Evolutionary conservation across 2,797 vertebrate genomes (phyloP).

Genomic region (Malurus leucopterus): DNA sequence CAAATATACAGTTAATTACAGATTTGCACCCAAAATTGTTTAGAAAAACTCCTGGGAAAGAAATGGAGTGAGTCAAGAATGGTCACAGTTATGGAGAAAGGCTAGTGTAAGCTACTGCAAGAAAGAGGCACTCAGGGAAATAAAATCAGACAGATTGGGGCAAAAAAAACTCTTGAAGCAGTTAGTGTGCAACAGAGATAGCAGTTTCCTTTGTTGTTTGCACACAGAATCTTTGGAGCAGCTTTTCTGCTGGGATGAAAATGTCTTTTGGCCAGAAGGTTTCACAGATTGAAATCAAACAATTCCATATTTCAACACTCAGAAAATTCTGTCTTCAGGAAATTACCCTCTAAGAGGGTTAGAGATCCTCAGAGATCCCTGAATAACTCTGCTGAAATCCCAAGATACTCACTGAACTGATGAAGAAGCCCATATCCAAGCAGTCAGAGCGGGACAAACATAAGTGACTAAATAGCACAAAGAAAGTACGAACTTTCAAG

Average conservation of each 20-base stretch:
- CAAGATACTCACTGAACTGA: not conserved
- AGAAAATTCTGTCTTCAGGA: not conserved
- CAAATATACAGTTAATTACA: not conserved
- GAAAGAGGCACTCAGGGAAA: not conserved
- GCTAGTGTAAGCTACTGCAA: rapidly evolving
- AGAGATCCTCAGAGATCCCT: not conserved
- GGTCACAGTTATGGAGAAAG: not conserved
- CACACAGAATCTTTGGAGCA: not conserved
- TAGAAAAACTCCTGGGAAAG: not conserved
- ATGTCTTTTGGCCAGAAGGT: not conserved
- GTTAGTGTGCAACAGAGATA: rapidly evolving
- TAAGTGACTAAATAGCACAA: not conserved
- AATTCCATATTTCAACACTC: not conserved
- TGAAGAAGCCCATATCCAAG: not conserved
- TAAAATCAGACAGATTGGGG: not conserved
- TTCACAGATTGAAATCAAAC: not conserved
- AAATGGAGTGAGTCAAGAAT: not conserved
- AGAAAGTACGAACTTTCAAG: not conserved
- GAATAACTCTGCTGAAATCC: not conserved
- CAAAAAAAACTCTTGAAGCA: not conserved
- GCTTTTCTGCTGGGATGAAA: not conserved
- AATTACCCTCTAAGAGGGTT: not conserved
- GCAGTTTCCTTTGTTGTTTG: not conserved
- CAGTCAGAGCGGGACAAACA: rapidly evolving
- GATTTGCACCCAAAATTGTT: not conserved